Conservation (phyloP, 1,140 invertebrate species). For the Idris sp. region DNA sequence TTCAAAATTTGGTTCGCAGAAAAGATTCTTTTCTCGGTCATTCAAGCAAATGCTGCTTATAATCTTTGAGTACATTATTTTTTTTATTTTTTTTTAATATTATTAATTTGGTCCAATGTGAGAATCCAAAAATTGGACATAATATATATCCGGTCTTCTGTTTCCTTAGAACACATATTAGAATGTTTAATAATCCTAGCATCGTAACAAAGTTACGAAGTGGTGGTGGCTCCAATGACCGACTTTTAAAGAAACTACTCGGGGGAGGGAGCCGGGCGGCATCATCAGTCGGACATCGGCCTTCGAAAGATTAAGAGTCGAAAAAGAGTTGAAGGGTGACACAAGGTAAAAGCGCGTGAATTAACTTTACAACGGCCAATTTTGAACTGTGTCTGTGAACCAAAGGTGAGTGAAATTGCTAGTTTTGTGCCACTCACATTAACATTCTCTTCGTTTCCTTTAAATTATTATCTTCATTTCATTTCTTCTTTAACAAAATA, state of each 20-base stretch:
- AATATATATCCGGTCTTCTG: constrained; percentile 35
- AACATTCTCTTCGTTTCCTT: no score
- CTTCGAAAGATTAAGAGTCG: constrained; percentile 76
- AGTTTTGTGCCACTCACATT: constrained; percentile 34
- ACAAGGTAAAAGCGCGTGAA: constrained; percentile 62
- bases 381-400: constrained; percentile 42
- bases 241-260: constrained; percentile 74
- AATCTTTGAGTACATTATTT: no score
- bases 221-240: constrained; percentile 73
- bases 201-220: constrained; percentile 52
- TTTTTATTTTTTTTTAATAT: no score
- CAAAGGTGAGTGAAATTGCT: constrained; percentile 45
- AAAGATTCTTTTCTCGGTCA: no score
- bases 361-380: constrained; percentile 38
- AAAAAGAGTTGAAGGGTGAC: constrained; percentile 73
- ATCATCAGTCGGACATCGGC: constrained; percentile 78
- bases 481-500: no score
- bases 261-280: constrained; percentile 73
- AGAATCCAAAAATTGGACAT: no score
- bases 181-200: constrained; percentile 73
- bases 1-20: no score
- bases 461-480: no score
- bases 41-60: no score
- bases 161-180: constrained; percentile 63
- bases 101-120: no score